Conservation (phyloP, 2,797 vertebrate species). For the Natrix natrix region DNA sequence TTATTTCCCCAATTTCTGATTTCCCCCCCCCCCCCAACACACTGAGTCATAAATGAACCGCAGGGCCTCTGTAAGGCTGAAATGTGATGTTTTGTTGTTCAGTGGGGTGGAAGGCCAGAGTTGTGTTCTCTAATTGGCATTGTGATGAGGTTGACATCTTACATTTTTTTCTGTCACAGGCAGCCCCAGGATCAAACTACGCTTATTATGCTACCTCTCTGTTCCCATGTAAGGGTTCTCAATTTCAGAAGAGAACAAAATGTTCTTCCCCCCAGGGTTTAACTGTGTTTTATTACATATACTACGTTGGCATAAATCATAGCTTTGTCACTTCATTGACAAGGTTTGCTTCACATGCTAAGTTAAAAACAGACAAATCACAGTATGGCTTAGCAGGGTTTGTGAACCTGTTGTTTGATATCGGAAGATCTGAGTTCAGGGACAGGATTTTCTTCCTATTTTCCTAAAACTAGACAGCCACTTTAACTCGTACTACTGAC, state of each 20-base stretch:
- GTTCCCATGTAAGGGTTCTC: neutral
- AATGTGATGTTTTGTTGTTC: neutral
- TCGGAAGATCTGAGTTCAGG: neutral
- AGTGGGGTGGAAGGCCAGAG: neutral
- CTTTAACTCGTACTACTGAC: too few species aligned
- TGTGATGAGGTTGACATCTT: neutral
- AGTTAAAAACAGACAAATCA: neutral
- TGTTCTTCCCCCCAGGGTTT: neutral
- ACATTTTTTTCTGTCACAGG: neutral
- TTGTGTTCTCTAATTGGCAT: neutral
- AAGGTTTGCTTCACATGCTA: neutral
- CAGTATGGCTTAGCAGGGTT: neutral
- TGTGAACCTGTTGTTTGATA: neutral
- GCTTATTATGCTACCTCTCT: neutral
- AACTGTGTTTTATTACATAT: neutral
- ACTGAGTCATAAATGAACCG: neutral
- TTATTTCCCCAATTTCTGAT: neutral
- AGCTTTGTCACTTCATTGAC: neutral
- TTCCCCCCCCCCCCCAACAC: neutral
- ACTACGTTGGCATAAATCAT: neutral
- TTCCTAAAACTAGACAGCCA: neutral
- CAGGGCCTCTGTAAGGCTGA: neutral
- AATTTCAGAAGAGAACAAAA: neutral
- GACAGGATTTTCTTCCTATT: neutral
- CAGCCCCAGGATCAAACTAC: neutral